Base-by-base conservation (phyloP, 2,888 invertebrate species). In the Drosophila stalkeri region DNA sequence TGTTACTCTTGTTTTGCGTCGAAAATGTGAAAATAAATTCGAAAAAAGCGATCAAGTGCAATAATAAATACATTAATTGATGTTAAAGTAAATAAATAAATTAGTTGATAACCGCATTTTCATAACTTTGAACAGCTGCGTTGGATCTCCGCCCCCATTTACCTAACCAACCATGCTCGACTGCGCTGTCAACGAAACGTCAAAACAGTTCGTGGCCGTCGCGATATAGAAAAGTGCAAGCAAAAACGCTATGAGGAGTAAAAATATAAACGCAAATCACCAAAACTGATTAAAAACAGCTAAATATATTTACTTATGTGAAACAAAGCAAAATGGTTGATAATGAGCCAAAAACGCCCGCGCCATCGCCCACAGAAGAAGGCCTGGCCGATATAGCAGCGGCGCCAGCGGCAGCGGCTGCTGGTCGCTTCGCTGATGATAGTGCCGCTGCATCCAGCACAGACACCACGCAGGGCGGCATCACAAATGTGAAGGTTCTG, bases 401-500 rank as follows among this genome's bases (percentile, higher is more conserved):
- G 35, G 74, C 54, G 31, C 73, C 72, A 44, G 70, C 64, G 11
- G 56, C 72, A 4, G 49, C 46, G 23, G 14, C 59, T 37, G 46
- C 35, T 14, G 23, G 23, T 27, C 47, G 59, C 41, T 51, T n/a
- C 27, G 74, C 75, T 64, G 74, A 76, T 43, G 73, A 70, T 44
- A 75, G 69, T 49, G 52, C 43, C 37, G 68, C 61, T 51, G 62
- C 71, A 31, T n/a, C 75, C 74, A 65, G 77, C 64, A 44, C 75
- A 44, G 37, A 61, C 60, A 72, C 52, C 56, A 44, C 60, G 41
- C 54, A 59, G 31, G 39, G 43, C 56, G 55, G 55, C 65, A 71
- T 63, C 51, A 83, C 79, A 70, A 94, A 94, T 91, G 95, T 94
- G 89, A 96, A 96, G 94, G 95, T 97, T 80, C 93, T 97, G 84